Evolutionary conservation across 2,888 invertebrate genomes (phyloP).

Genomic region (Acanthoscelides obtectus): DNA sequence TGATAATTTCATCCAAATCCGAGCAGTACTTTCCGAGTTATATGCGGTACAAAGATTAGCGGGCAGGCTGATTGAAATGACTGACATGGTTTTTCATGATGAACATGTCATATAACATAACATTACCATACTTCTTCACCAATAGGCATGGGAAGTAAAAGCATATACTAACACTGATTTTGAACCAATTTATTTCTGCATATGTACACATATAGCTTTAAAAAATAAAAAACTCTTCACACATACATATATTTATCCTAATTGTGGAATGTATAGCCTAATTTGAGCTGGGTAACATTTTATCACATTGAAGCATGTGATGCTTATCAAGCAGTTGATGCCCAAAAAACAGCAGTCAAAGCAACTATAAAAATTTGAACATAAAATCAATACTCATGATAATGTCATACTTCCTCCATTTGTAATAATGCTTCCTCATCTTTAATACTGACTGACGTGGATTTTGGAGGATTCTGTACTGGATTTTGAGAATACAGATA

Average conservation of each 20-base stretch:
- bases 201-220: not conserved
- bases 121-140: too few species aligned
- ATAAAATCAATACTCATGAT: not conserved
- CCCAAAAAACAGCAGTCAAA: not conserved
- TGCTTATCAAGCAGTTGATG: too few species aligned
- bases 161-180: not conserved
- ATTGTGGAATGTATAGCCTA: not conserved
- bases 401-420: constrained; percentile 19
- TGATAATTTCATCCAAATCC: too few species aligned
- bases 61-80: too few species aligned
- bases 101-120: too few species aligned
- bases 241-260: not conserved
- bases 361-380: not conserved
- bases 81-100: too few species aligned
- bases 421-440: constrained; percentile 14
- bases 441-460: constrained; percentile 4
- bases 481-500: constrained; percentile 88
- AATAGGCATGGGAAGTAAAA: too few species aligned
- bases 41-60: too few species aligned
- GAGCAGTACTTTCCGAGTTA: too few species aligned
- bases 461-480: constrained; percentile 56
- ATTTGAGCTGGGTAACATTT: not conserved
- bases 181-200: not conserved
- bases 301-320: not conserved
- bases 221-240: not conserved